Conservation (phyloP, 2,888 invertebrate species). For the Brachypalpus laphriformis region DNA sequence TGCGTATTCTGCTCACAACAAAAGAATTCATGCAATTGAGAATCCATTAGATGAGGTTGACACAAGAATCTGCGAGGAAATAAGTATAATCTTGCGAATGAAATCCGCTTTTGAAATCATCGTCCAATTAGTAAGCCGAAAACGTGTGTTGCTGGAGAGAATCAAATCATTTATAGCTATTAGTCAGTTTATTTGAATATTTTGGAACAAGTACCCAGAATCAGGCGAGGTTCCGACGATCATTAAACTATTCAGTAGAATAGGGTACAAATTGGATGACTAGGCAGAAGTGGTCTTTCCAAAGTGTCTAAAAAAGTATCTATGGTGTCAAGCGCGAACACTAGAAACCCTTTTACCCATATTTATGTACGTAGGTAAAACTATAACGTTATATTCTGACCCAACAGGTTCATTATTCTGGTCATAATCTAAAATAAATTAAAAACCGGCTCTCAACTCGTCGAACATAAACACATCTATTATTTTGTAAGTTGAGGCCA, state of each 20-base stretch:
- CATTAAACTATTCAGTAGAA: neutral
- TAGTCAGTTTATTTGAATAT: neutral
- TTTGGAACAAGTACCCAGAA: neutral
- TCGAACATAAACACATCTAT: neutral
- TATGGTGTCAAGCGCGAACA: too few species aligned
- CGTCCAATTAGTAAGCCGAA: neutral
- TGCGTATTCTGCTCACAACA: neutral
- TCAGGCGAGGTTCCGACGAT: neutral
- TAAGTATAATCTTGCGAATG: neutral
- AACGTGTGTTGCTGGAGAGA: neutral
- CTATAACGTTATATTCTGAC: neutral
- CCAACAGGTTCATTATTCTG: neutral
- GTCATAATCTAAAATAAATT: neutral
- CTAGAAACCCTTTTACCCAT: neutral
- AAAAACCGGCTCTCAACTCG: neutral
- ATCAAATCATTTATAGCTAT: neutral
- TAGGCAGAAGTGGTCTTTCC: too few species aligned
- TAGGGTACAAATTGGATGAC: neutral
- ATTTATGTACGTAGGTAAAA: neutral
- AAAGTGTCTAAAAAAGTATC: neutral
- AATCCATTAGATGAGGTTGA: slow-evolving; percentile 2
- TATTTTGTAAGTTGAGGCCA: neutral
- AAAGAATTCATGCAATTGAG: slow-evolving; percentile 1
- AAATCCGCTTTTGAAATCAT: neutral
- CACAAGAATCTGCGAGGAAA: neutral